Evolutionary conservation across 2,888 invertebrate species (phyloP).

Genomic region (Cantharis lateralis): DNA sequence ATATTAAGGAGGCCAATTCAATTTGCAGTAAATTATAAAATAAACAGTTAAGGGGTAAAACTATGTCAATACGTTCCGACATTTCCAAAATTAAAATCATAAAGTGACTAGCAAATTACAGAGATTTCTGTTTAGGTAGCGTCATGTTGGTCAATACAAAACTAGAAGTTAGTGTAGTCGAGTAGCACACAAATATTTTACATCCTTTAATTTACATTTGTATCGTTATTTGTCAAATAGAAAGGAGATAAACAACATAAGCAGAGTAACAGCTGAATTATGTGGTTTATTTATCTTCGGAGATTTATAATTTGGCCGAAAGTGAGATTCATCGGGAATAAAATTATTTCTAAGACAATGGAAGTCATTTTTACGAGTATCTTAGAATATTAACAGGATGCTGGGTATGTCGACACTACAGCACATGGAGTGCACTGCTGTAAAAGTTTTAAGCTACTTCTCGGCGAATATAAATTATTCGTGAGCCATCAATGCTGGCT

Average conservation of each 20-base stretch:
- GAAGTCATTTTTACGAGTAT: conserved; percentile 11
- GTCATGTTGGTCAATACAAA: conserved; percentile 17
- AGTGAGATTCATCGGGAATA: background rate
- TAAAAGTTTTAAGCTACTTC: conserved; percentile 49
- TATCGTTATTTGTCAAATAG: background rate
- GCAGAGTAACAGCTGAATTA: background rate
- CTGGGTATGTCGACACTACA: conserved; percentile 23
- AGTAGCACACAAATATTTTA: background rate
- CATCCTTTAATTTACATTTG: background rate
- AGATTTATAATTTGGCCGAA: background rate
- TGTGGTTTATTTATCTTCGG: background rate
- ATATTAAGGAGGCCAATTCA: background rate
- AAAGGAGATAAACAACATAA: background rate
- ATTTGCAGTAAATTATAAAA: conserved; percentile 25
- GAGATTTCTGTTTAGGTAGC: conserved; percentile 28
- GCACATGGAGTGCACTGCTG: conserved; percentile 20
- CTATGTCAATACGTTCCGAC: conserved; percentile 20
- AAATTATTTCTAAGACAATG: background rate
- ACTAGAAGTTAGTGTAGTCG: conserved; percentile 23
- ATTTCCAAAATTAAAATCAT: conserved; percentile 36
- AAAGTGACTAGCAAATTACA: conserved; percentile 36
- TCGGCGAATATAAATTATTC: conserved; percentile 52
- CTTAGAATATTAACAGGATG: conserved; percentile 33
- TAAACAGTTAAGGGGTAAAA: conserved; percentile 26
- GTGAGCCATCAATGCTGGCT: conserved; percentile 48